Conservation (phyloP, 2,113 vertebrate genomes). For the Tringa solitaria region DNA sequence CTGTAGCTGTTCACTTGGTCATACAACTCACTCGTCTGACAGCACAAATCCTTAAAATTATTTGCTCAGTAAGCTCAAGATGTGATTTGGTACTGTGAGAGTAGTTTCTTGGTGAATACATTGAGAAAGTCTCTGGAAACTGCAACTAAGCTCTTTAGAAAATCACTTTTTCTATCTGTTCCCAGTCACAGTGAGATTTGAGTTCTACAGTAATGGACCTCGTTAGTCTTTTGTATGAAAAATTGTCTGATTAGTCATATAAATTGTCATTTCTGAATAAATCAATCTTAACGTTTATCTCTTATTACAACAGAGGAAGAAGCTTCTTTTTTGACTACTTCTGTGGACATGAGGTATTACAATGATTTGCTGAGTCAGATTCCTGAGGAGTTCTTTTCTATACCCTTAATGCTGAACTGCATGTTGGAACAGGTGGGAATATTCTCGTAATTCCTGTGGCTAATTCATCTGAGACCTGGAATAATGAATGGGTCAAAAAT, state of each 20-base stretch:
- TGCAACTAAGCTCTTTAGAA: not conserved
- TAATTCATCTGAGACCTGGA: not conserved
- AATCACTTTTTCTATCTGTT: not conserved
- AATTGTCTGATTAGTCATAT: not conserved
- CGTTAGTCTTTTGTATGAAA: not conserved
- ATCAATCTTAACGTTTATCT: not conserved
- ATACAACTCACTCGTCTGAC: not conserved
- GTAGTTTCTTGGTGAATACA: not conserved
- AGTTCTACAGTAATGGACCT: not conserved
- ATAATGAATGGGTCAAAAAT: not conserved
- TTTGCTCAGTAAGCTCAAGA: not conserved
- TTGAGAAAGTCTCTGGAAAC: not conserved
- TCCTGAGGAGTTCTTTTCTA: conserved; percentile 82
- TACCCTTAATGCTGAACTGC: conserved; percentile 85
- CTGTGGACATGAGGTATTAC: conserved; percentile 86
- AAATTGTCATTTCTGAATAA: not conserved
- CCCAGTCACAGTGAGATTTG: not conserved
- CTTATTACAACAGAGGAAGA: not conserved
- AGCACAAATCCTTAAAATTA: not conserved
- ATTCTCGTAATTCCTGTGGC: not conserved
- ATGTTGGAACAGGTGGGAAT: conserved; percentile 88
- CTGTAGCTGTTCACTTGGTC: not conserved
- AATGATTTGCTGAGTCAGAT: conserved; percentile 78
- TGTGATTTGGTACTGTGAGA: not conserved
- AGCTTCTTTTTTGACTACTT: not conserved